These are phyloP conservation scores for Caenorhabditis sulstoni DNA, from an alignment of 2,888 invertebrate species.

Conservation along the genomic window DNA sequence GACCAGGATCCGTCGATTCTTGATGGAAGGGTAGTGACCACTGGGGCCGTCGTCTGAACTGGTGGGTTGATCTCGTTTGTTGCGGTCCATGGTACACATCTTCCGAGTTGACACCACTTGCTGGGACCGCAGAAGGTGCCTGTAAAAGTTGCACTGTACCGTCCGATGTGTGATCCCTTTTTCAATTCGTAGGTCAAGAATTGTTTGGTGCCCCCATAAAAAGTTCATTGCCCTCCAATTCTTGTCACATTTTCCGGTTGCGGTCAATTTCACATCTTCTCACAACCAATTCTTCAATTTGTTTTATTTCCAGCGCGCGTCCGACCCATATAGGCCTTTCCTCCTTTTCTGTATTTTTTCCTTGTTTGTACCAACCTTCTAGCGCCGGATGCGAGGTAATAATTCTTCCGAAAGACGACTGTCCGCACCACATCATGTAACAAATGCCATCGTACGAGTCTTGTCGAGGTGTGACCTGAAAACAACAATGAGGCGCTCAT, in stretches of 20 bases:
- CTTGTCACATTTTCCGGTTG: constrained; percentile 16
- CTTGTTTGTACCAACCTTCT: constrained; percentile 68
- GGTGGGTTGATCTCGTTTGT: constrained; percentile 60
- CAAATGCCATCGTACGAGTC: constrained; percentile 80
- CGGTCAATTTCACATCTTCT: constrained; percentile 48
- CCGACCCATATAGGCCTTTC: neutral
- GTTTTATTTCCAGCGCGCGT: constrained; percentile 13
- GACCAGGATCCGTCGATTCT: constrained; percentile 79
- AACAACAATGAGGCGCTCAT: constrained; percentile 33
- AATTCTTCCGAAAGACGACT: constrained; percentile 77
- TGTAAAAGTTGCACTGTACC: constrained; percentile 13
- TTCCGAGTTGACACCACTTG: constrained; percentile 79
- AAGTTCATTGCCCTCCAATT: constrained; percentile 39
- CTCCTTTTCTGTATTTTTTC: constrained; percentile 6
- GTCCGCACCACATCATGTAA: constrained; percentile 81
- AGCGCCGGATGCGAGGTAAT: constrained; percentile 80
- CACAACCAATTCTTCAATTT: constrained; percentile 9
- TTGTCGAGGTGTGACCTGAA: constrained; percentile 77
- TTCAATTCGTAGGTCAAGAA: constrained; percentile 7
- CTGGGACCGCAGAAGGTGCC: constrained; percentile 79
- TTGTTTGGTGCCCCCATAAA: constrained; percentile 15
- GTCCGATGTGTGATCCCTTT: neutral
- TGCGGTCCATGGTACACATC: constrained; percentile 79
- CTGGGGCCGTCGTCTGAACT: constrained; percentile 42
- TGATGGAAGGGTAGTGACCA: constrained; percentile 45